A percentile compares a stretch with the other conserved stretches of the same genome.
These are phyloP conservation scores for Lamprotornis superbus DNA, from an alignment of 2,113 vertebrate species.

Conservation along the genomic window DNA sequence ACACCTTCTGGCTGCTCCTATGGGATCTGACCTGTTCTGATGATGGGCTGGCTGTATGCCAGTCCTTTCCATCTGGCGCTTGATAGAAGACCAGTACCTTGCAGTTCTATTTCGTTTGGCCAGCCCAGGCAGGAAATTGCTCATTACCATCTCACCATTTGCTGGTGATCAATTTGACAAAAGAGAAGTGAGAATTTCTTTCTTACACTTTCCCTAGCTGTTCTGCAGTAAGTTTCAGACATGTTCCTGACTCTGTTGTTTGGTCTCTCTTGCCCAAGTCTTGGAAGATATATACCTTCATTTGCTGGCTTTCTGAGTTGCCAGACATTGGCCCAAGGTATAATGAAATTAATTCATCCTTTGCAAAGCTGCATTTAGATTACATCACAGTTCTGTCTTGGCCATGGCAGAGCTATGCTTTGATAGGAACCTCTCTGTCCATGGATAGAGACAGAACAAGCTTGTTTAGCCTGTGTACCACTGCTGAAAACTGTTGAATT, in stretches of 20 bases:
- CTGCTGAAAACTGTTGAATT: background rate
- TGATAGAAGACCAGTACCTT: background rate
- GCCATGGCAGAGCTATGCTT: background rate
- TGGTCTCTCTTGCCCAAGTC: background rate
- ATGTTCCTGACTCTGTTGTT: background rate
- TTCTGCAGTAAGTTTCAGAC: background rate
- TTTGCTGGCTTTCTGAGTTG: background rate
- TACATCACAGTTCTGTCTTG: background rate
- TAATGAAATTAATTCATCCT: background rate
- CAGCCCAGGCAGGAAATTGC: background rate
- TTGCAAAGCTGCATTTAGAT: background rate
- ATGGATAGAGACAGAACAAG: background rate
- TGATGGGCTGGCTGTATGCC: background rate
- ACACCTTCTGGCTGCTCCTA: background rate
- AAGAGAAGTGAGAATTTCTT: background rate
- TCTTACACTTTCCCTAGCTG: background rate
- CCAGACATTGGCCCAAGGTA: background rate
- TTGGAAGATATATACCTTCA: background rate
- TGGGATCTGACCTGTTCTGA: background rate
- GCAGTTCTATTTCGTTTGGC: background rate
- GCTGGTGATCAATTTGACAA: background rate
- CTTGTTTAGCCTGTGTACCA: accelerated
- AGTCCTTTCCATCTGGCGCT: background rate
- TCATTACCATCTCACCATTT: background rate
- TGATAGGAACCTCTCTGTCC: background rate